phyloP scores from a whole-genome alignment of 2,797 vertebrate species.

The Esox masquinongy region DNA sequence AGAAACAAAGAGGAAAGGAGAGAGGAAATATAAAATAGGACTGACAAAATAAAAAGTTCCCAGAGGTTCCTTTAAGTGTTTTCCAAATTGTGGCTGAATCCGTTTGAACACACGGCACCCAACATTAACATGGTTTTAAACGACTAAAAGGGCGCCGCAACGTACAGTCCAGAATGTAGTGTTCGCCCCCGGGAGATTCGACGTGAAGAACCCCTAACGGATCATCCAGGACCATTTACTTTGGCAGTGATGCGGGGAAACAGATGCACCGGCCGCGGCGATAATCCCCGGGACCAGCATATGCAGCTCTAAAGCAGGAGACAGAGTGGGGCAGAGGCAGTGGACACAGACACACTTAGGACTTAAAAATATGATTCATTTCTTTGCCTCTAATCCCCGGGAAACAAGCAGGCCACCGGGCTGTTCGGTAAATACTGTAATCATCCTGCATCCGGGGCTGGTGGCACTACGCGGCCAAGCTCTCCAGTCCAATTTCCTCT shows the following conservation, averaged over 20 bases:
- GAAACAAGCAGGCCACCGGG: conserved; percentile 71
- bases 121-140: too few species aligned
- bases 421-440: conserved; percentile 66
- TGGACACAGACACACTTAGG: conserved; percentile 66
- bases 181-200: too few species aligned
- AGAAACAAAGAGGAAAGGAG: conserved; percentile 34
- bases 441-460: conserved; percentile 48
- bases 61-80: too few species aligned
- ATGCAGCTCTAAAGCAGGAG: conserved; percentile 60
- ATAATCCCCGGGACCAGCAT: conserved; percentile 69
- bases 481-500: conserved; percentile 63
- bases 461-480: conserved; percentile 16
- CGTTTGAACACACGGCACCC: too few species aligned
- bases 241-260: neutral
- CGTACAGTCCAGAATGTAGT: too few species aligned
- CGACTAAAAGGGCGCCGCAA: too few species aligned
- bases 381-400: conserved; percentile 73
- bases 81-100: too few species aligned
- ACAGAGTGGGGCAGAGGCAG: conserved; percentile 30
- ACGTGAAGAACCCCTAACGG: too few species aligned
- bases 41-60: too few species aligned
- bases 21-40: conserved; percentile 18
- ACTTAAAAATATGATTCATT: conserved; percentile 81
- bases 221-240: too few species aligned
- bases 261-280: neutral